Conservation (phyloP, 2,888 invertebrate species). For the Cynaeus angustus region DNA sequence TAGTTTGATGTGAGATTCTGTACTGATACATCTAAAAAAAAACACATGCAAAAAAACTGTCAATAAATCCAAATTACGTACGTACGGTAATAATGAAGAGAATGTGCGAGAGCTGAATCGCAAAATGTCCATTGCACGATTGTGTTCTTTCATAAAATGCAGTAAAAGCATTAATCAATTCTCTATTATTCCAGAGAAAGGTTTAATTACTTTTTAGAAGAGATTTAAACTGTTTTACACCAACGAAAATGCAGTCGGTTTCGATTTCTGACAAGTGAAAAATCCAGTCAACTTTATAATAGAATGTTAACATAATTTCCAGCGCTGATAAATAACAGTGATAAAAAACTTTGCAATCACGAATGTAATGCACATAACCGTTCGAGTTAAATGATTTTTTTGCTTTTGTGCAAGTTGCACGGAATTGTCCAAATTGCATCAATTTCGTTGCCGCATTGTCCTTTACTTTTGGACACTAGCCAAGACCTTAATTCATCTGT, state of each 20-base stretch:
- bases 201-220: slow-evolving; percentile 24
- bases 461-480: slow-evolving; percentile 37
- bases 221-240: slow-evolving; percentile 17
- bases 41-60: too few relatives aligned
- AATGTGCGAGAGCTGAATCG: background rate
- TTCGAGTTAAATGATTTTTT: slow-evolving; percentile 24
- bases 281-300: slow-evolving; percentile 24
- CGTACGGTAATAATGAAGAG: background rate
- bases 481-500: slow-evolving; percentile 50
- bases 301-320: slow-evolving; percentile 46
- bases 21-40: background rate
- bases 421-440: slow-evolving; percentile 42
- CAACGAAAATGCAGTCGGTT: background rate
- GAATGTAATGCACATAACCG: slow-evolving; percentile 25
- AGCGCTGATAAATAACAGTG: slow-evolving; percentile 38
- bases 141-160: slow-evolving; percentile 32
- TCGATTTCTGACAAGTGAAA: slow-evolving; percentile 4
- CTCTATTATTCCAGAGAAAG: slow-evolving; percentile 9
- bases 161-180: slow-evolving; percentile 24
- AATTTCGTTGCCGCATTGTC: slow-evolving; percentile 40
- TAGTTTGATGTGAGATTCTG: slow-evolving; percentile 27
- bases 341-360: slow-evolving; percentile 47
- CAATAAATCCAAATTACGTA: slow-evolving; percentile 4
- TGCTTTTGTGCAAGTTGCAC: slow-evolving; percentile 4
- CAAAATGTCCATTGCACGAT: slow-evolving; percentile 15